Percentiles rank a stretch among this genome's conserved stretches.
Evolutionary conservation across 2,797 vertebrate species (phyloP).

Genomic region (Mormyrus proboscirostris): DNA sequence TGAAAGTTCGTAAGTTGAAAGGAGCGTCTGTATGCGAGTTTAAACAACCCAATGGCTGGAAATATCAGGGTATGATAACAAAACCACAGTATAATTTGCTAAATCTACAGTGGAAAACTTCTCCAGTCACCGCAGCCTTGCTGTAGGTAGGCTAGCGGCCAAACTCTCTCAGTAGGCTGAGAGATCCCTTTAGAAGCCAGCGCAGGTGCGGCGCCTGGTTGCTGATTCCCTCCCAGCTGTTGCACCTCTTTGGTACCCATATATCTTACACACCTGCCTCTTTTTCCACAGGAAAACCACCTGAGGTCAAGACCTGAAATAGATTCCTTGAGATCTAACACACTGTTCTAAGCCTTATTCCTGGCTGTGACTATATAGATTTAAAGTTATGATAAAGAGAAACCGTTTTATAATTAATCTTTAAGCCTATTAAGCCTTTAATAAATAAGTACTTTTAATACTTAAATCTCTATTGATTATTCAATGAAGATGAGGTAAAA

Average conservation of each 20-base stretch:
- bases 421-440: neutral
- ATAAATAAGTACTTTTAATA: neutral
- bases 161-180: neutral
- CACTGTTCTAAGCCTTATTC: neutral
- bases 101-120: neutral
- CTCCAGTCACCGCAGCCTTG: neutral
- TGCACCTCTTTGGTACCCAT: neutral
- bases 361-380: neutral
- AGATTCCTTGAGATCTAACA: slow-evolving; percentile 1
- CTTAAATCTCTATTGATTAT: neutral
- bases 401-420: neutral
- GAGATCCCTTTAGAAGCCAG: neutral
- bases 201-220: neutral
- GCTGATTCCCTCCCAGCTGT: neutral
- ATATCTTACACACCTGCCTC: neutral
- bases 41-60: neutral
- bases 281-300: slow-evolving; percentile 12
- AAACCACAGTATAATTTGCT: neutral
- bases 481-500: neutral
- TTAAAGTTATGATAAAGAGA: neutral
- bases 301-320: neutral
- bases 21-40: neutral
- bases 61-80: neutral
- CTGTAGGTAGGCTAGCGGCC: neutral
- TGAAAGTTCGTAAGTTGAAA: no score